Base-by-base conservation (phyloP, 2,888 invertebrate species). In the Ochropleura leucogaster region DNA sequence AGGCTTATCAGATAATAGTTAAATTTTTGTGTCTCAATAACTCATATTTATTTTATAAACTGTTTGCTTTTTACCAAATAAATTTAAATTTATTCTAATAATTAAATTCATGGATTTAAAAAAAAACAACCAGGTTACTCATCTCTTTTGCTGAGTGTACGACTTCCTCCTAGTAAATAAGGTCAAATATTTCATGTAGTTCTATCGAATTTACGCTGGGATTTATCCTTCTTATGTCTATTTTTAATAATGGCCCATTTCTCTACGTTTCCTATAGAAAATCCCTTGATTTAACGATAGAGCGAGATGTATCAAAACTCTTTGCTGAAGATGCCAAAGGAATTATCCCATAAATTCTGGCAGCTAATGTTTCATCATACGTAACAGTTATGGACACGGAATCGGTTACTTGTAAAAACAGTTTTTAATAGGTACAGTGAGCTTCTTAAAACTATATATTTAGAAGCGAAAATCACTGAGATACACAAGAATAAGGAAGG, bases 201-300 rank as follows among this genome's bases (percentile, higher is more conserved):
- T 20, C 10, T 62, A 62, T 55, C 47, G 20, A 72, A 67, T 72
- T 44, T 49, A 55, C 66, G 16, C 10, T 44, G 18, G 42, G n/a
- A 18, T 65, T 66, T 75, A 73, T 65, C 73, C 69, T 66, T 71
- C 68, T 65, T 68, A 76, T 3, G 59, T 82, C 76, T 89, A 88
- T 85, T 84, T 82, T 83, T 78, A 87, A 75, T 83, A 80, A 83
- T 88, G 89, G 73, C 87, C 91, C 85, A 90, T 89, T 89, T 91
- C 86, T 85, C 85, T 80, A 81, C 72, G 80, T 88, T 88, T 86
- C 85, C 74, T 73, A 78, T 85, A 85, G 87, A 88, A 88, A 89
- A 88, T 89, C 90, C 84, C 87, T 85, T 77, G 73, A 88, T 89
- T 91, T 91, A 91, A 91, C 87, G 87, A 87, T 79, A 86, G 81